Conservation (phyloP, 2,797 vertebrate genomes). For the Heterohyrax brucei region DNA sequence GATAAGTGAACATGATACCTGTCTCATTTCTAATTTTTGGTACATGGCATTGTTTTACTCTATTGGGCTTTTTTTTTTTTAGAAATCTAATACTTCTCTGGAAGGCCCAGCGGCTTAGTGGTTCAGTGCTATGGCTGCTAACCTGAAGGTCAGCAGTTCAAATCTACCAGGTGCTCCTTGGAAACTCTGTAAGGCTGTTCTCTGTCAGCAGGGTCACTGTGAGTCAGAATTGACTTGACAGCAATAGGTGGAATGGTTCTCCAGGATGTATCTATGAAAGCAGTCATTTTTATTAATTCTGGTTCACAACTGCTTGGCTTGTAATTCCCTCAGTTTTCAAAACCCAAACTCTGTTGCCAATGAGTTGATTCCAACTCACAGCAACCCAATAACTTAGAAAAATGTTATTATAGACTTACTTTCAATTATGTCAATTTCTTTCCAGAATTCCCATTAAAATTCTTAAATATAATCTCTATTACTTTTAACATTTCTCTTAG, state of each 20-base stretch:
- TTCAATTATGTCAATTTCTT: not conserved
- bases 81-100: not conserved
- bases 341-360: not conserved
- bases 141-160: too few relatives aligned
- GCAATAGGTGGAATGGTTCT: too few relatives aligned
- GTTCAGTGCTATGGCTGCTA: too few relatives aligned
- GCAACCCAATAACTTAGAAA: not conserved
- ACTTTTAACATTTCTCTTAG: slow-evolving; percentile 37
- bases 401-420: not conserved
- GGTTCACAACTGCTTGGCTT: not conserved
- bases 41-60: not conserved
- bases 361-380: too few relatives aligned
- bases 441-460: not conserved
- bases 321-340: too few relatives aligned
- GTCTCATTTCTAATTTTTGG: slow-evolving; percentile 3
- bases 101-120: not conserved
- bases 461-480: not conserved
- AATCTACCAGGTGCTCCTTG: too few relatives aligned
- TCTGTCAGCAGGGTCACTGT: too few relatives aligned
- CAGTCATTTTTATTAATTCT: not conserved
- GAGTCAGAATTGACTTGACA: too few relatives aligned
- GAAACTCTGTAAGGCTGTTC: too few relatives aligned
- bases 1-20: not conserved
- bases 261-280: not conserved
- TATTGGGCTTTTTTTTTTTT: not conserved